A percentile compares a stretch with the other conserved stretches of the same genome.
These are phyloP conservation scores for Chroicocephalus ridibundus DNA, from an alignment of 2,113 vertebrate genomes.

Conservation along the genomic window DNA sequence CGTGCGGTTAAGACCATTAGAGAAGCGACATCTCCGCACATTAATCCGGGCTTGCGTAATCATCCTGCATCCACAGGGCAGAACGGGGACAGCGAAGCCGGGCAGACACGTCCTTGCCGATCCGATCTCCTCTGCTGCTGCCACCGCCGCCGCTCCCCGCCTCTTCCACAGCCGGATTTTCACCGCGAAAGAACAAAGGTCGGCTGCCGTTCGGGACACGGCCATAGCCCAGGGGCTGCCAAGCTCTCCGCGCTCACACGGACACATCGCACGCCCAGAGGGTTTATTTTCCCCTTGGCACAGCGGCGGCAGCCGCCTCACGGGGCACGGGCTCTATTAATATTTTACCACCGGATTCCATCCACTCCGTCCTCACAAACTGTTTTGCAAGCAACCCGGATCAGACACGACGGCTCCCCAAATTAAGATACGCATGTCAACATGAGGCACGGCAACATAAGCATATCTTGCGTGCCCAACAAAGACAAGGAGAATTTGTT, in stretches of 20 bases:
- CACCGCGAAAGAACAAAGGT: neutral
- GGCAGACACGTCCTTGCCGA: neutral
- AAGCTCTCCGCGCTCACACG: neutral
- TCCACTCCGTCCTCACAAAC: neutral
- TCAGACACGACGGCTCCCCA: neutral
- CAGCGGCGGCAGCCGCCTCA: neutral
- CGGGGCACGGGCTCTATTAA: neutral
- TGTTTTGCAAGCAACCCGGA: neutral
- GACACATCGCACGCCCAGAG: neutral
- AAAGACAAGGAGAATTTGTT: neutral
- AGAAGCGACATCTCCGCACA: neutral
- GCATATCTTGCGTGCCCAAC: neutral
- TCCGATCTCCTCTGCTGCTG: neutral
- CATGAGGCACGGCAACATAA: neutral
- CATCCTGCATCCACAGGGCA: neutral
- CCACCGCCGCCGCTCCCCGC: neutral
- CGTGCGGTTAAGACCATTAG: neutral
- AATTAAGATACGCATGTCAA: conserved; percentile 26
- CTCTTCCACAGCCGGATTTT: neutral
- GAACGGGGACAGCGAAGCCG: fast-evolving
- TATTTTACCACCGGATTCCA: neutral
- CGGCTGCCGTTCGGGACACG: neutral
- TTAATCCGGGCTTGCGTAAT: neutral
- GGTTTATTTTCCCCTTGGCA: neutral
- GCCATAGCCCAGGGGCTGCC: neutral